Conservation (phyloP, 64 coral and sea anemone genomes). For the Catalaphyllia jardinei region DNA sequence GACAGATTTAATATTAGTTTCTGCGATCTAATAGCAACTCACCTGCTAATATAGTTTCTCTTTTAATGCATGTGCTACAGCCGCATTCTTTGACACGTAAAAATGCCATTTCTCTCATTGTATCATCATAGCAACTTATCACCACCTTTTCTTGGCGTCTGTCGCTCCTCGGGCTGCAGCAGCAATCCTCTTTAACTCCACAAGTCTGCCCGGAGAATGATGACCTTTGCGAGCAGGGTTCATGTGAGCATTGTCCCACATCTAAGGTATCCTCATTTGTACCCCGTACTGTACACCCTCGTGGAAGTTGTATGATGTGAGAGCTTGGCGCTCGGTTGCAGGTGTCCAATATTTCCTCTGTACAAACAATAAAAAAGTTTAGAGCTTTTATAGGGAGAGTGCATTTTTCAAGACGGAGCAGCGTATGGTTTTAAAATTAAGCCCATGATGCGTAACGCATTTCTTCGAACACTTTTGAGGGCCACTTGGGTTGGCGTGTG, state of each 20-base stretch:
- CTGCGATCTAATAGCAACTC: background rate
- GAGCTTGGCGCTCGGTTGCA: background rate
- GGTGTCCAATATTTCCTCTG: background rate
- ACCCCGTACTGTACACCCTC: background rate
- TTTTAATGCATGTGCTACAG: constrained; percentile 28
- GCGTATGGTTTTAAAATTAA: too few relatives aligned
- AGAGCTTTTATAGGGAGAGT: too few relatives aligned
- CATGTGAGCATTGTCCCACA: constrained; percentile 32
- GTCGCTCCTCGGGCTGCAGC: background rate
- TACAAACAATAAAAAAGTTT: too few relatives aligned
- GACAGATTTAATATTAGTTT: too few relatives aligned
- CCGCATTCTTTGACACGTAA: constrained; percentile 34
- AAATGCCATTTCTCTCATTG: background rate
- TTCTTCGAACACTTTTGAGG: too few relatives aligned
- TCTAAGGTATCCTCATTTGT: constrained; percentile 9
- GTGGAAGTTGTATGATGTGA: background rate
- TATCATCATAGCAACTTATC: background rate
- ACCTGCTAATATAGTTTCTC: constrained; percentile 38
- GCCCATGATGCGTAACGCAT: too few relatives aligned
- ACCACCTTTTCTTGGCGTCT: constrained; percentile 1
- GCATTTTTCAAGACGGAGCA: too few relatives aligned
- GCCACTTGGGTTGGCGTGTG: too few relatives aligned
- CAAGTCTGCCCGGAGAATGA: background rate
- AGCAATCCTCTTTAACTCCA: constrained; percentile 44
- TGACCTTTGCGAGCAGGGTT: constrained; percentile 30